Evolutionary conservation across 2,797 vertebrate species (phyloP), one percentile per base, ranked within the genome.

Genomic region (Cichlasoma orientale): DNA sequence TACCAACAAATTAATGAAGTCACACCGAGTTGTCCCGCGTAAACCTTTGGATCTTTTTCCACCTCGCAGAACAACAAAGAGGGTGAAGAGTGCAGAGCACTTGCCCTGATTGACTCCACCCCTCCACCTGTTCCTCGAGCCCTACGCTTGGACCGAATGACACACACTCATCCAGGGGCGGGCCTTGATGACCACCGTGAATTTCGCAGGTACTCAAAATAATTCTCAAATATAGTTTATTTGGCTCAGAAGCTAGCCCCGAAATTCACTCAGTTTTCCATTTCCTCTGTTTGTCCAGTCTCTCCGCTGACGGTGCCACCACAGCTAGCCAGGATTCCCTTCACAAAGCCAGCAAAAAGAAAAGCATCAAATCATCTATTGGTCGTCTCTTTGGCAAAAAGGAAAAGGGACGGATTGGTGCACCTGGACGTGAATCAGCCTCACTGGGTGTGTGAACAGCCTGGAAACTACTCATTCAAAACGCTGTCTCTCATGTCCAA

Each of bases 341-440:
- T 74, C 97, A 98, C 93, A 98, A 98, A 93, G 95, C 96, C 88
- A 97, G 96, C 89, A 98, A 98, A 95, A 98, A 97, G 95, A 98
- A 98, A 90, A 98, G 97, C 93, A 98, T 98, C 80, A 98, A 98
- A 93, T 98, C 97, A 5, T 98, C 97, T 80, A 98, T 98, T 18
- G 97, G 97, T 8, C 96, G 97, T 14, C 96, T 98, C 69, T 98
- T 98, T 80, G 97, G 97, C 82, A 98, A 98, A 93, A 98, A 97
- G 87, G 97, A 98, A 80, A 98, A 98, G 80, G 97, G 97, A 5
- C 94, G 97, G 44, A 95, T 97, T 82, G 96, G 97, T 4, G 94
- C 94, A 21, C 94, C 95, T 4, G 96, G 96, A 1, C 94, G 97
- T 0, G 97, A 98, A 84, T 96, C 97, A 33, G 80, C 96, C 31